phyloP scores from a whole-genome alignment of 2,888 invertebrate genomes.

The Coleophora flavipennella region DNA sequence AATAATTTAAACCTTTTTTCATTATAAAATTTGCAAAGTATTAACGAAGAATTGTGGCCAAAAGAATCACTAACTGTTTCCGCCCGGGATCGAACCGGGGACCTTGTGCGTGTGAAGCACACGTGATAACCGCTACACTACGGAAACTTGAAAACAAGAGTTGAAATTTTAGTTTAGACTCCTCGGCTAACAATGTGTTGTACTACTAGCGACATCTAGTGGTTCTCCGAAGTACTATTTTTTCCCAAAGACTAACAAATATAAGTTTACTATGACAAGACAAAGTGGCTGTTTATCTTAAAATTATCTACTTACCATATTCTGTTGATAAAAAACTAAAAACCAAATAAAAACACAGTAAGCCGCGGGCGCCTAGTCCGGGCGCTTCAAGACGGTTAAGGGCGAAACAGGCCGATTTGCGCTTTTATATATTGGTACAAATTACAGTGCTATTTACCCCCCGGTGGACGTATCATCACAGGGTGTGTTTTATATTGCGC shows the following conservation, averaged over 20 bases:
- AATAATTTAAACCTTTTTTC: background rate
- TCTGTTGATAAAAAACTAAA: constrained; percentile 9
- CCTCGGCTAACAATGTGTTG: too few species aligned
- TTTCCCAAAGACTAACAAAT: too few species aligned
- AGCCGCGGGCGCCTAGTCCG: constrained; percentile 36
- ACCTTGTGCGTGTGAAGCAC: constrained; percentile 85
- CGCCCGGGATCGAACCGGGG: constrained; percentile 82
- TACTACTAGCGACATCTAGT: too few species aligned
- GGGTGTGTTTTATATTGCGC: constrained; percentile 54
- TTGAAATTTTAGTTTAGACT: constrained; percentile 20
- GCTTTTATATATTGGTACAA: constrained; percentile 50
- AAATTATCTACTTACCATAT: too few species aligned
- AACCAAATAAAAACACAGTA: constrained; percentile 13
- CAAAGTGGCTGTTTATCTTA: too few species aligned
- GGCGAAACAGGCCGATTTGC: constrained; percentile 20
- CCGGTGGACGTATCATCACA: constrained; percentile 65
- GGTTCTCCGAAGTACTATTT: too few species aligned
- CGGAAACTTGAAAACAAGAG: constrained; percentile 55
- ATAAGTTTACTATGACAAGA: too few species aligned
- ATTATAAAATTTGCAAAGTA: too few species aligned
- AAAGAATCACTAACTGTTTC: constrained; percentile 52
- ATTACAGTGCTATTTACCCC: constrained; percentile 52
- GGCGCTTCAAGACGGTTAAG: constrained; percentile 36
- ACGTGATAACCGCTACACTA: constrained; percentile 86
- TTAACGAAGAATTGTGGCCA: constrained; percentile 1